These are phyloP conservation scores for Equus przewalskii DNA, from an alignment of 2,113 vertebrate species.

Conservation along the genomic window DNA sequence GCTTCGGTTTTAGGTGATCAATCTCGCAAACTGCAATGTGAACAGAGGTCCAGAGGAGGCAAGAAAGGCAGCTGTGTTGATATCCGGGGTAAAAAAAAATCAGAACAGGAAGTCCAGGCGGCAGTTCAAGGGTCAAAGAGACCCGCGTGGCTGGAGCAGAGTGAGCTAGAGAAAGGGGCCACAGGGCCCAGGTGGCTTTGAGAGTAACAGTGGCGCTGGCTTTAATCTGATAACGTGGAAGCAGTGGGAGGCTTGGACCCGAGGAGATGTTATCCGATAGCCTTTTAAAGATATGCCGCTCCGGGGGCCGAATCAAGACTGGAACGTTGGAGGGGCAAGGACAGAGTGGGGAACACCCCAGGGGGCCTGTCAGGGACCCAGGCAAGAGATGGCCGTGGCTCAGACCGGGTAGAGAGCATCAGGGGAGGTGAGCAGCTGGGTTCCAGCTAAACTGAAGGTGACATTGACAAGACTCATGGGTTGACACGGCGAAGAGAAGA, in stretches of 20 bases:
- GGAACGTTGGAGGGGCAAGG: neutral
- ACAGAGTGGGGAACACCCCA: fast-evolving
- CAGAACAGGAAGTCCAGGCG: neutral
- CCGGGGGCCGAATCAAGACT: neutral
- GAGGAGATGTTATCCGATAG: fast-evolving
- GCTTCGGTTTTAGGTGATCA: neutral
- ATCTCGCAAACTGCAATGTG: neutral
- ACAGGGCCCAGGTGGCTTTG: fast-evolving
- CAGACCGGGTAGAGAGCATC: fast-evolving
- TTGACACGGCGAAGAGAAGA: fast-evolving
- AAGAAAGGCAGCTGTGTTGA: neutral
- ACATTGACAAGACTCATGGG: fast-evolving
- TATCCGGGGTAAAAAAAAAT: neutral
- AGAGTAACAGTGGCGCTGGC: fast-evolving
- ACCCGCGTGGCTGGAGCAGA: neutral
- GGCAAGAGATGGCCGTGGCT: fast-evolving
- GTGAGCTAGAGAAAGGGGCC: neutral
- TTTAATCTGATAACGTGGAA: fast-evolving
- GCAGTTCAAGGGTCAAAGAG: neutral
- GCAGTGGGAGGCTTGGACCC: neutral
- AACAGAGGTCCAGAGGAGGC: neutral
- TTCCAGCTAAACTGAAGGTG: neutral
- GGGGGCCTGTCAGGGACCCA: neutral
- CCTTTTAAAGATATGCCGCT: neutral
- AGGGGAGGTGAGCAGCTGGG: fast-evolving